Base-by-base conservation (phyloP, 53 echinoderm and acorn worm species). In the Paracentrotus lividus region DNA sequence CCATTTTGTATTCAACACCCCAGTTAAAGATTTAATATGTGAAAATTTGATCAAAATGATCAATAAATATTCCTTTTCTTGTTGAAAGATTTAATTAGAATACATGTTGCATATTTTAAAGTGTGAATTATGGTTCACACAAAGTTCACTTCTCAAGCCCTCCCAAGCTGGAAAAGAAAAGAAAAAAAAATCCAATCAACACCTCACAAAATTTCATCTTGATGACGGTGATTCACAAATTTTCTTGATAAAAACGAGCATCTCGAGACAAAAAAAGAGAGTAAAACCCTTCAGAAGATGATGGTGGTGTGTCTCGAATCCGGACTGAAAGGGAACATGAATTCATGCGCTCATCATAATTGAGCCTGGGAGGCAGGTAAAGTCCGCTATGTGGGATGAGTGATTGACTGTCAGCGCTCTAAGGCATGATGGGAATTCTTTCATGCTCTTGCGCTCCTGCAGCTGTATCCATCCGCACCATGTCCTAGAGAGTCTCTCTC, bases 281-380 rank as follows among this genome's bases (percentile, higher is more conserved):
- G 81, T 44, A 81, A 81, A 47, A 47, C 81, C 81, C 76, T 42
- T 32, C 69, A 69, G 69, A 69, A 69, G 34, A 69, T 69, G 69
- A 69, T 15, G n/a, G 69, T 0, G 36, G 36, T 69, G 76, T 76
- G 36, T 42, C n/a, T n/a, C 20, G 23, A 76, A 42, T 76, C 38
- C 42, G 14, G 4, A 27, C 18, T 21, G 6, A 1, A 54, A 0
- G 38, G 40, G 47, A 87, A 87, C 87, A 87, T 58, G 32, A 87
- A 87, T 87, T 87, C 87, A 87, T 87, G 87, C 40, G 87, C 87
- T 87, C 87, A 58, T 54, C 87, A 87, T 87, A 87, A 87, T 87
- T 87, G 87, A 54, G 32, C 52, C 87, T 87, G 18, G 57, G 14
- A 87, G 87, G 87, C 56, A 87, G 87, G 55, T 58, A 81, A 38